Conservation (phyloP, 2,888 invertebrate species). For the Halictus ligatus region DNA sequence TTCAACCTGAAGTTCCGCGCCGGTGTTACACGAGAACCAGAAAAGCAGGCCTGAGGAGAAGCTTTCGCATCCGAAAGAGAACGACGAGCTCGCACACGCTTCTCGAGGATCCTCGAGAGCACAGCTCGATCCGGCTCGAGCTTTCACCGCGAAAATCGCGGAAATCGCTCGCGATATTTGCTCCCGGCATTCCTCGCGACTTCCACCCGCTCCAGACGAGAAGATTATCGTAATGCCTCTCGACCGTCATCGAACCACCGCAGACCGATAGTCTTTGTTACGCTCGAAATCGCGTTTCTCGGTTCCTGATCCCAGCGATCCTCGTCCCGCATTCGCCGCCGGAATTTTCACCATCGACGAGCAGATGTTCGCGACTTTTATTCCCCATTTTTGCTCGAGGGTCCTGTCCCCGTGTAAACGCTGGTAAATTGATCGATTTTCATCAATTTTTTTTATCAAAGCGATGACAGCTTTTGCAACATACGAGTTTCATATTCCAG, state of each 20-base stretch:
- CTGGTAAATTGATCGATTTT: background rate
- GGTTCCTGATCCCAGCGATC: background rate
- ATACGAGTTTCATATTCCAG: background rate
- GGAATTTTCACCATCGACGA: background rate
- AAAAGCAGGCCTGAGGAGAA: constrained; percentile 1
- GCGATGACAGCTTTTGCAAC: too few relatives aligned
- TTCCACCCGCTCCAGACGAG: background rate
- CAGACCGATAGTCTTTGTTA: background rate
- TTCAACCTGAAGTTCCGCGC: constrained; percentile 51
- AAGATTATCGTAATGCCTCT: constrained; percentile 37
- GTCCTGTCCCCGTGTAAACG: background rate
- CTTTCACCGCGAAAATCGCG: constrained; percentile 23
- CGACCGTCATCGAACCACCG: constrained; percentile 14
- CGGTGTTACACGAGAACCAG: constrained; percentile 20
- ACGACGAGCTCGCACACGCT: background rate
- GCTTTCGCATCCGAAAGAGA: constrained; percentile 4
- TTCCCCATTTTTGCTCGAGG: background rate
- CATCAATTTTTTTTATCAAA: too few relatives aligned
- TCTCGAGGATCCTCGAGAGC: constrained; percentile 36
- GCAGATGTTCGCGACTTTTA: background rate
- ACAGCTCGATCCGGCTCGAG: constrained; percentile 20
- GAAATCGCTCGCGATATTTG: constrained; percentile 41
- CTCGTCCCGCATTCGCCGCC: background rate
- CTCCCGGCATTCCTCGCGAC: constrained; percentile 26
- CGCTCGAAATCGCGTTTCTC: background rate